Evolutionary conservation across 1,140 invertebrate genomes (phyloP).

Genomic region (Helicoverpa armigera): DNA sequence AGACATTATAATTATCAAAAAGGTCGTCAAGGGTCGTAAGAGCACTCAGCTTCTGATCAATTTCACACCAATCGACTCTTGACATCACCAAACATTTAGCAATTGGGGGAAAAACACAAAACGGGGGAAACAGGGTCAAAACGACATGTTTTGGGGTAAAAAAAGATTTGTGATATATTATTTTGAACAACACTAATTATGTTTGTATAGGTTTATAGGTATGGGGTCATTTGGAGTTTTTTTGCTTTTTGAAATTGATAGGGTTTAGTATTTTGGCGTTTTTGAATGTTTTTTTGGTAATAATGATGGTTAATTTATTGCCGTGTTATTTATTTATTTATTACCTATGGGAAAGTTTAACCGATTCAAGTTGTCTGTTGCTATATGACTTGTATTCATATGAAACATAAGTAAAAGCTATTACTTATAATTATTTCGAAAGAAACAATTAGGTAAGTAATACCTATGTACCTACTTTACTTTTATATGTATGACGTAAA

Average conservation of each 20-base stretch:
- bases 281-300: conserved; percentile 49
- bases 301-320: conserved; percentile 57
- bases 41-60: conserved; percentile 66
- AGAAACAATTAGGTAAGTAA: no score
- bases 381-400: no score
- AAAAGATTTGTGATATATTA: conserved; percentile 70
- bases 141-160: conserved; percentile 81
- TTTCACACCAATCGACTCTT: conserved; percentile 78
- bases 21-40: conserved; percentile 73
- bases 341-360: conserved; percentile 56
- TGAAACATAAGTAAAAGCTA: no score
- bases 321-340: conserved; percentile 48
- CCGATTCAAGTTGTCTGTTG: no score
- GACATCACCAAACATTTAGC: conserved; percentile 73
- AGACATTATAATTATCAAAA: conserved; percentile 48
- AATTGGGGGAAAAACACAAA: conserved; percentile 73
- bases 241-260: conserved; percentile 59
- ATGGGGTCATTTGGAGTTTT: conserved; percentile 67
- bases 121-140: conserved; percentile 77
- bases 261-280: conserved; percentile 57
- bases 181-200: conserved; percentile 80
- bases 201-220: conserved; percentile 76
- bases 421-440: no score
- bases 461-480: no score
- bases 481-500: no score